phyloP scores from a whole-genome alignment of 2,888 invertebrate species.

The Apamea monoglypha region DNA sequence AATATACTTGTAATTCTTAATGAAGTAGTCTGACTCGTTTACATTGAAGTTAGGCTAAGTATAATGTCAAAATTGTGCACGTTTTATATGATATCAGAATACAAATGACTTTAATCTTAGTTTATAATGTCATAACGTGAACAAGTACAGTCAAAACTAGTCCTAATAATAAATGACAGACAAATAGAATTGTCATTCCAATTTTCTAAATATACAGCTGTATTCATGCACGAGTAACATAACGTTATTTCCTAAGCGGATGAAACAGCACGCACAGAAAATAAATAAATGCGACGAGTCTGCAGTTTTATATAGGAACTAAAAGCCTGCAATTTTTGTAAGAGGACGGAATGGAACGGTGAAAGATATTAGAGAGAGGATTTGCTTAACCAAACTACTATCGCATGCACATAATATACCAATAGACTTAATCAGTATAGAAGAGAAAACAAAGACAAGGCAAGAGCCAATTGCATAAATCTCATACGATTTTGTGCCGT shows the following conservation, averaged over 20 bases:
- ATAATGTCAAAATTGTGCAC: conserved; percentile 29
- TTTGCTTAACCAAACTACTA: conserved; percentile 1
- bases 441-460: conserved; percentile 6
- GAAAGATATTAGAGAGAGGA: neutral
- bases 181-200: conserved; percentile 32
- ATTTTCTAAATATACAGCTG: conserved; percentile 33
- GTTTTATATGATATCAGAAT: conserved; percentile 18
- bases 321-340: conserved; percentile 3
- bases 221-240: conserved; percentile 24
- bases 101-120: conserved; percentile 25
- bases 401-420: conserved; percentile 17
- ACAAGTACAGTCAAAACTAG: conserved; percentile 17
- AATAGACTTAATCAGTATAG: conserved; percentile 12
- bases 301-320: conserved; percentile 21
- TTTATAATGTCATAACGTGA: conserved; percentile 5
- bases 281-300: conserved; percentile 18
- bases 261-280: conserved; percentile 15
- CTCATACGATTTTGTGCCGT: neutral
- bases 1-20: conserved; percentile 44
- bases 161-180: conserved; percentile 33
- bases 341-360: neutral
- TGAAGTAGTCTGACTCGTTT: conserved; percentile 49
- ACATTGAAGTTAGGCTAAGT: neutral
- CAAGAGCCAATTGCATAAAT: conserved; percentile 18
- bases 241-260: conserved; percentile 31